A percentile compares a stretch with the other conserved stretches of the same genome.
These are phyloP conservation scores for Aegithalos caudatus DNA, from an alignment of 2,113 vertebrate species.

Conservation along the genomic window DNA sequence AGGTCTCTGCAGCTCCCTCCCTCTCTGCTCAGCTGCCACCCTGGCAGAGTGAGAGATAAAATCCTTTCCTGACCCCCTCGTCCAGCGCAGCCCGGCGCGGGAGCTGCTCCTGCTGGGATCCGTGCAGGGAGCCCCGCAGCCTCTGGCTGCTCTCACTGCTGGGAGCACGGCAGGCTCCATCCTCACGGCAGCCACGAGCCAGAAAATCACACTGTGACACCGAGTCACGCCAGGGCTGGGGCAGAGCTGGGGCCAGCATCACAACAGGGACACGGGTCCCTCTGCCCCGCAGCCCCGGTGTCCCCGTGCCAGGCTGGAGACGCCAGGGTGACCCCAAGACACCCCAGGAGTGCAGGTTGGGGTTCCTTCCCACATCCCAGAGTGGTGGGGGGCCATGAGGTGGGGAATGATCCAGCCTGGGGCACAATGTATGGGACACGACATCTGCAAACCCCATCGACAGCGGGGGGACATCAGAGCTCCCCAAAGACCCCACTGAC, in stretches of 20 bases:
- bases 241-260: background rate
- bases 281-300: background rate
- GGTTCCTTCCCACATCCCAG: background rate
- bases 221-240: background rate
- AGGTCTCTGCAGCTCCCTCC: background rate
- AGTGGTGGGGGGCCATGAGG: accelerated
- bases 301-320: accelerated
- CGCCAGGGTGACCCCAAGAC: background rate
- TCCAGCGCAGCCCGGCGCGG: background rate
- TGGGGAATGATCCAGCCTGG: background rate
- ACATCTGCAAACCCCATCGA: background rate
- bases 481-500: background rate
- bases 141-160: background rate
- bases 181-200: background rate
- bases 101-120: background rate
- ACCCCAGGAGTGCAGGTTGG: accelerated
- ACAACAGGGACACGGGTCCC: accelerated
- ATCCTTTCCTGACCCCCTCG: background rate
- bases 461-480: background rate
- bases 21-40: too few species aligned
- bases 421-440: accelerated
- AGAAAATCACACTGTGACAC: accelerated
- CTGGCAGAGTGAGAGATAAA: background rate
- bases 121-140: background rate
- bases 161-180: background rate